Base-by-base conservation (phyloP, 2,888 invertebrate species). In the Eilema griseolum region DNA sequence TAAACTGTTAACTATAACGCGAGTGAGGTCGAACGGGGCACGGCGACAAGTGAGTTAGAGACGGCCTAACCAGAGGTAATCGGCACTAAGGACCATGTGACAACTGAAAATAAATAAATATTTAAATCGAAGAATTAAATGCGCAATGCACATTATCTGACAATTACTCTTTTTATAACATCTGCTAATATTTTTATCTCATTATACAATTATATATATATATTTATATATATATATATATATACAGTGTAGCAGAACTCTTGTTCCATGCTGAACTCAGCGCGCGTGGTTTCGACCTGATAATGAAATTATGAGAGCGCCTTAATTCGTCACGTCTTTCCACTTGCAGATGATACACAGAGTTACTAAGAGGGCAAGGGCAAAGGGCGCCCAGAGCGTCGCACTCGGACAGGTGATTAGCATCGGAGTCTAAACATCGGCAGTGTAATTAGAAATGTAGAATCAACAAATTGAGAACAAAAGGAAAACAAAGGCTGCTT, bases 401-500 rank as follows among this genome's bases (percentile, higher is more conserved):
- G 46, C 4, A 1, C 46, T 46, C 46, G 20, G 20, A 46, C 20
- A 46, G 52, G 52, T 10, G 52, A n/a, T 8, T 10, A 10, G 52
- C 20, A 52, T 8, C n/a, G 52, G 52, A 52, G n/a, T 7, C 3
- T 52, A 10, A 20, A n/a, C 5, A 26, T 3, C 26, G 33, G 16
- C n/a, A 57, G 23, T 14, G 2, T 23, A 16, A 57, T 12, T 24
- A 24, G 20, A 10, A 24, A 33, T 56, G 20, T 26, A 59, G 26
- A 52, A 23, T 33, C 14, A 31, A 23, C 31, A 11, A 56, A 24
- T 62, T 23, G 14, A 24, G 7, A 62, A 62, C n/a, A 33, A 65
- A 57, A 65, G 2, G 12, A 57, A 31, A 16, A 57, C 65, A 33
- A 65, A 57, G 31, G 23, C 65, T 14, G 33, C 57, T 57, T 14